Conservation (phyloP, 2,113 vertebrate species). For the Accipiter virgatus region DNA sequence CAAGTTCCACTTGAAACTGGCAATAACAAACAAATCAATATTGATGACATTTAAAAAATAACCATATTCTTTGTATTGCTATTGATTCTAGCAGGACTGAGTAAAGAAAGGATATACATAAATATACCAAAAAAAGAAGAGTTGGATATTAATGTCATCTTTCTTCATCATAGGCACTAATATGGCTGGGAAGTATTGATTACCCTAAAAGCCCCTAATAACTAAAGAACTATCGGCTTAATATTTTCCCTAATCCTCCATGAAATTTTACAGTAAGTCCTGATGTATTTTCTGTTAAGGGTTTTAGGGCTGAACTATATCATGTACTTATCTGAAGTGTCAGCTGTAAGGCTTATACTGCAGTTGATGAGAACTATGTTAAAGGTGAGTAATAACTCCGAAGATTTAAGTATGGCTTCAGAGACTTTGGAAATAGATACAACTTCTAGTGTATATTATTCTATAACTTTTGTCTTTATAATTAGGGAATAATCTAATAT, state of each 20-base stretch:
- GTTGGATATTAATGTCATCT: background rate
- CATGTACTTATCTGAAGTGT: background rate
- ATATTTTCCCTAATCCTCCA: slow-evolving; percentile 52
- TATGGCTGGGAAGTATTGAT: slow-evolving; percentile 57
- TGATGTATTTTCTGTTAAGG: slow-evolving; percentile 45
- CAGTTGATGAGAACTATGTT: background rate
- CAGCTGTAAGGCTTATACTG: background rate
- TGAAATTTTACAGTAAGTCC: slow-evolving; percentile 50
- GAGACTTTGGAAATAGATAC: background rate
- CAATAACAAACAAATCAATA: background rate
- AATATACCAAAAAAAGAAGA: background rate
- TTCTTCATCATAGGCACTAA: background rate
- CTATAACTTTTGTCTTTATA: background rate
- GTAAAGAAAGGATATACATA: background rate
- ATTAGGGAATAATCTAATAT: background rate
- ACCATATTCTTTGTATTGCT: background rate
- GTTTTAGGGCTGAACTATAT: slow-evolving; percentile 43
- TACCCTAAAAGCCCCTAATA: slow-evolving; percentile 51
- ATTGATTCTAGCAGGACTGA: slow-evolving; percentile 3
- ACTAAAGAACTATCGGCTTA: slow-evolving; percentile 43
- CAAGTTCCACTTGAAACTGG: background rate
- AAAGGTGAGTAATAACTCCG: background rate
- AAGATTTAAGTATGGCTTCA: background rate
- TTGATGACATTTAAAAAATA: background rate
- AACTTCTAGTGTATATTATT: background rate